These are phyloP conservation scores for Mesaphorura yosii DNA, from an alignment of 1,140 invertebrate species.

Conservation along the genomic window DNA sequence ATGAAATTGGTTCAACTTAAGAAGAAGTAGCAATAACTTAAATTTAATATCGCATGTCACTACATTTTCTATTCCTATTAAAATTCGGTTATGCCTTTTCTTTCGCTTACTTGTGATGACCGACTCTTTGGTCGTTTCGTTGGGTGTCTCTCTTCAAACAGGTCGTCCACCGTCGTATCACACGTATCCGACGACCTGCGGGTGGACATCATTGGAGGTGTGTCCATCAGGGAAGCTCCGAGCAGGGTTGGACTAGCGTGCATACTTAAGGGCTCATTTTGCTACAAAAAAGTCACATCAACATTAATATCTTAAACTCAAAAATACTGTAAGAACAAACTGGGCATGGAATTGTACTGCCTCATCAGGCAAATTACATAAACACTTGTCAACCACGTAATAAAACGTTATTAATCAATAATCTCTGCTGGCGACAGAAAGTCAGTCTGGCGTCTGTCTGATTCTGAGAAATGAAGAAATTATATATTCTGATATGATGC, in stretches of 20 bases:
- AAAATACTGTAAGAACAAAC: too few relatives aligned
- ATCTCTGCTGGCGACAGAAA: too few relatives aligned
- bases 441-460: too few relatives aligned
- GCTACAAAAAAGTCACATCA: conserved; percentile 16
- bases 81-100: background rate
- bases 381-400: too few relatives aligned
- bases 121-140: conserved; percentile 28
- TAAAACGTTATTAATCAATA: too few relatives aligned
- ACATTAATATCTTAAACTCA: background rate
- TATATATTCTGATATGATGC: too few relatives aligned
- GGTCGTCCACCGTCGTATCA: conserved; percentile 28
- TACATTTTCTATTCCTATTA: background rate
- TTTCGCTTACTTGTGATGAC: conserved; percentile 27
- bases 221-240: conserved; percentile 20
- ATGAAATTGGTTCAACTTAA: too few relatives aligned
- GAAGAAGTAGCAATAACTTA: too few relatives aligned
- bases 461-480: too few relatives aligned
- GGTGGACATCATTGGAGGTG: conserved; percentile 21
- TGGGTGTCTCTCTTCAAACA: conserved; percentile 26
- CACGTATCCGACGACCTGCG: conserved; percentile 28
- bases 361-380: too few relatives aligned
- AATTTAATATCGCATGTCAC: background rate
- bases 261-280: conserved; percentile 28
- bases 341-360: too few relatives aligned
- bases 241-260: conserved; percentile 18